These are phyloP conservation scores for Onychomys leucogaster DNA, from an alignment of 2,797 vertebrate genomes.

Conservation along the genomic window DNA sequence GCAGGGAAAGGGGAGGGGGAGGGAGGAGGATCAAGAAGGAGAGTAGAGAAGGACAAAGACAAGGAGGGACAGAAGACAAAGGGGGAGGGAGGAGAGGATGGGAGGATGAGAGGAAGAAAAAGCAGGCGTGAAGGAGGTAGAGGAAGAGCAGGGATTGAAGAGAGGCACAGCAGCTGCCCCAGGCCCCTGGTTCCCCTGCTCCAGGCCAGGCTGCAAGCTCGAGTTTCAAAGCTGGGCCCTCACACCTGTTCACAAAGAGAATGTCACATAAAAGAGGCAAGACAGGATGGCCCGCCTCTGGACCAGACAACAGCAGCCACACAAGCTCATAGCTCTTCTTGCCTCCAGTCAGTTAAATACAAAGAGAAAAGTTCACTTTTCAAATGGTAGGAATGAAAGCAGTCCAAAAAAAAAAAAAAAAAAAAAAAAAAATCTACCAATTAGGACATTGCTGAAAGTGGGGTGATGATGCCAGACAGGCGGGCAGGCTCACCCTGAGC, in stretches of 20 bases:
- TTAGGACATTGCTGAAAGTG: not conserved
- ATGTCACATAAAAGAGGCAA: slow-evolving; percentile 54
- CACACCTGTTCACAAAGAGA: slow-evolving; percentile 79
- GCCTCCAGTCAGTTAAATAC: not conserved
- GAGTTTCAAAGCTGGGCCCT: slow-evolving; percentile 82
- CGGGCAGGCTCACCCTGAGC: not conserved
- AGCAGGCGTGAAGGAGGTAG: not conserved
- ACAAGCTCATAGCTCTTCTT: not conserved
- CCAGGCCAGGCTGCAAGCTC: slow-evolving; percentile 66
- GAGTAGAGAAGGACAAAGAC: not conserved
- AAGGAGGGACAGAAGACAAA: not conserved
- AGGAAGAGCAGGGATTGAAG: not conserved
- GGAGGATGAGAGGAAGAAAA: too few species aligned
- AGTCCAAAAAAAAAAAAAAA: too few species aligned
- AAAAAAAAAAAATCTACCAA: not conserved
- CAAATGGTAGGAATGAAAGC: not conserved
- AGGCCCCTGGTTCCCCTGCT: slow-evolving; percentile 63
- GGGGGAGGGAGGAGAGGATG: not conserved
- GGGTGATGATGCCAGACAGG: fast-evolving
- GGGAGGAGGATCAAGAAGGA: not conserved
- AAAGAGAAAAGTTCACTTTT: not conserved
- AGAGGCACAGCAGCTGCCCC: slow-evolving; percentile 77
- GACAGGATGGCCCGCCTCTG: slow-evolving; percentile 5
- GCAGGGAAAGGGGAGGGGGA: not conserved
- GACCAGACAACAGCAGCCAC: not conserved